Evolutionary conservation across 2,113 vertebrate genomes (phyloP).

Genomic region (Indri indri): DNA sequence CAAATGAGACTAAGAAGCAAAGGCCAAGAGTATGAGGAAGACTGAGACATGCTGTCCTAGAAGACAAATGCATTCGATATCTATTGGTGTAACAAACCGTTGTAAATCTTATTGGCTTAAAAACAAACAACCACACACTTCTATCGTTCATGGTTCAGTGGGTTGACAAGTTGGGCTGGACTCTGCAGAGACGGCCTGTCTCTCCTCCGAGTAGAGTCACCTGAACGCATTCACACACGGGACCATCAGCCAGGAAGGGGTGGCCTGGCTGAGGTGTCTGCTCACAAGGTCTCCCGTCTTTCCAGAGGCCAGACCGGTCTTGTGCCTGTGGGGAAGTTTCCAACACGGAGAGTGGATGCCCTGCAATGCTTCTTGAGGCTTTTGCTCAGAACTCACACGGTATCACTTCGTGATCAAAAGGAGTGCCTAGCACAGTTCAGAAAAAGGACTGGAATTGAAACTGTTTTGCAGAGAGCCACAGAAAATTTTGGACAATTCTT

Average conservation of each 20-base stretch:
- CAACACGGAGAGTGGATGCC: not conserved
- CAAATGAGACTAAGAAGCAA: not conserved
- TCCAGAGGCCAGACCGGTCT: accelerated
- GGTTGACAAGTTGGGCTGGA: not conserved
- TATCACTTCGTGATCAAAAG: not conserved
- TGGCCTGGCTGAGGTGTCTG: not conserved
- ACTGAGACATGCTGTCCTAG: not conserved
- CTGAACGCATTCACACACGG: not conserved
- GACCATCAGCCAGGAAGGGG: not conserved
- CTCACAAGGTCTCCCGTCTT: not conserved
- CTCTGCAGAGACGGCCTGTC: not conserved
- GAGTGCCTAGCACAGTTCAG: not conserved
- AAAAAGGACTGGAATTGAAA: not conserved
- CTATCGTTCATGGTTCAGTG: not conserved
- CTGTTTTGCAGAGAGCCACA: not conserved
- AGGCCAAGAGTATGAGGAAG: not conserved
- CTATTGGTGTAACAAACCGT: not conserved
- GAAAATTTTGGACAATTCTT: not conserved
- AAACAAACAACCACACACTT: not conserved
- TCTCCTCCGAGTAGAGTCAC: not conserved
- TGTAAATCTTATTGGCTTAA: not conserved
- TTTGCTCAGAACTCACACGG: not conserved
- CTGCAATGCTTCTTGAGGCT: not conserved
- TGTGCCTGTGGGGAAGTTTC: not conserved
- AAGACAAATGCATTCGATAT: not conserved